phyloP scores from a whole-genome alignment of 2,797 vertebrate species.

The Brotogeris chrysoptera region DNA sequence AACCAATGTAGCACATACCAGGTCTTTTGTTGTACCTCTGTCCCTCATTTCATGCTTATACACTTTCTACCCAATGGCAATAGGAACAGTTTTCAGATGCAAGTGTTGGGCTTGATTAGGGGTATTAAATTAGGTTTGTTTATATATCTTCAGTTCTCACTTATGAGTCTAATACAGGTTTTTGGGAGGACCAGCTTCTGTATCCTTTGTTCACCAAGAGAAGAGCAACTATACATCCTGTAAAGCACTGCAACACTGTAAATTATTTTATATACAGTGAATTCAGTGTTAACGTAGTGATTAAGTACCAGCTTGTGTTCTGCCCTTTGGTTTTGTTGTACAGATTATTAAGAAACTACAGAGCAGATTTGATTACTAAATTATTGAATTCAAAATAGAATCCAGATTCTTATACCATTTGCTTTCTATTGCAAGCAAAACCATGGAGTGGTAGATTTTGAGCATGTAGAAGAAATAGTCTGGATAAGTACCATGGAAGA shows the following conservation, averaged over 20 bases:
- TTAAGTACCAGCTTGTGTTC: background rate
- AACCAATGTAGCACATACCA: rapidly evolving
- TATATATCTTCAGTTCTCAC: background rate
- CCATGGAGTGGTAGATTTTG: background rate
- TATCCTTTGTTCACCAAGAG: background rate
- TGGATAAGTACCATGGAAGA: background rate
- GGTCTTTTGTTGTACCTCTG: background rate
- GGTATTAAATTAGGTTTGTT: background rate
- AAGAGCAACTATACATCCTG: background rate
- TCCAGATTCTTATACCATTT: background rate
- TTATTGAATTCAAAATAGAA: background rate
- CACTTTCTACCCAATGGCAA: background rate
- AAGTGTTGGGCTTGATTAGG: background rate
- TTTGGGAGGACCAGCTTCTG: background rate
- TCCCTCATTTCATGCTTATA: background rate
- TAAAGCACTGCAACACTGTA: background rate
- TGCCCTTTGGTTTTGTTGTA: background rate
- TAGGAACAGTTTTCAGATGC: background rate
- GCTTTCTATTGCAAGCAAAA: background rate
- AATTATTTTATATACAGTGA: background rate
- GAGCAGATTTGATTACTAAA: background rate
- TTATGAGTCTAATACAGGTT: background rate
- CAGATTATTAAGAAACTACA: background rate
- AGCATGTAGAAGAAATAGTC: background rate
- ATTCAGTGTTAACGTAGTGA: background rate